Base-by-base conservation (phyloP, 2,888 invertebrate genomes). In the Lycia hirtaria region DNA sequence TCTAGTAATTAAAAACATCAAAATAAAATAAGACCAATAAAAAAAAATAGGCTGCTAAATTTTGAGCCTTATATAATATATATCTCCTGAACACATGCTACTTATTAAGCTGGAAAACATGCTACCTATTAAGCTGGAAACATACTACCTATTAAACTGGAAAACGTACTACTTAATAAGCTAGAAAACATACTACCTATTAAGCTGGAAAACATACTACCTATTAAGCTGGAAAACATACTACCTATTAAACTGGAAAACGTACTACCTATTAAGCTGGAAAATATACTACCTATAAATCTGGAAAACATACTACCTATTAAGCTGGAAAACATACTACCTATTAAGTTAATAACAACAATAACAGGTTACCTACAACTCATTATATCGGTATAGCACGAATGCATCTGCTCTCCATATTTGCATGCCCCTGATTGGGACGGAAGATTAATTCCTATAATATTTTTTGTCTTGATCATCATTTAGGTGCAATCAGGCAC, bases 391-490 rank as follows among this genome's bases (percentile, higher is more conserved):
- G 81, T 89, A 90, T 69, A 69, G 83, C 87, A 87, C 91, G 75
- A 62, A 71, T 80, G 76, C 89, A 92, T 90, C 91, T 92, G 91
- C 88, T 70, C 71, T 62, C 67, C 60, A 71, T 85, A 89, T 91
- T 91, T 89, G 88, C 90, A 90, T 90, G 81, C 81, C 77, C 69
- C 83, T 85, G 91, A 91, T 90, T 89, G 87, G 88, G 78, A 80
- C 75, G 75, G 75, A 82, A 88, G 91, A 91, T 91, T 90, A 91
- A 91, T 90, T 81, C 83, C 80, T 77, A 81, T 81, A 84, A 88
- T 89, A 88, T 88, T 89, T 90, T 92, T 91, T 92, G 87, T 88
- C 87, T 90, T 83, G 76, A 78, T 75, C 87, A 85, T 83, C 87
- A 89, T 92, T 91, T 88, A 85, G 82, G 83, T 76, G 88, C 86